These are phyloP conservation scores for Aegypius monachus DNA, from an alignment of 2,113 vertebrate genomes.

Conservation along the genomic window DNA sequence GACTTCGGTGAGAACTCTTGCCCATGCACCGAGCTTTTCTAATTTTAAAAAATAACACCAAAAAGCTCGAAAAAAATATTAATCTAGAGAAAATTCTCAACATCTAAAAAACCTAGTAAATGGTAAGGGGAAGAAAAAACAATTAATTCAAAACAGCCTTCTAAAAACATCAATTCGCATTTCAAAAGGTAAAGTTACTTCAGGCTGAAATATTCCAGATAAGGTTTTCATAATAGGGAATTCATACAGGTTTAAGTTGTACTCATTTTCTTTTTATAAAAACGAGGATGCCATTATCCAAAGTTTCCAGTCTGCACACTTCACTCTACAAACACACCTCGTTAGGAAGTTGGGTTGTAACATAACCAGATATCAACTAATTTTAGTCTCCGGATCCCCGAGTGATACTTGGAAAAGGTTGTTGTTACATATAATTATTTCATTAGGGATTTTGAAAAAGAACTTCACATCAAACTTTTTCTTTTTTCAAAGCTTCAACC, in stretches of 20 bases:
- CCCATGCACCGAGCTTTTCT: not conserved
- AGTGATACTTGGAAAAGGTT: not conserved
- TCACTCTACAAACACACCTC: not conserved
- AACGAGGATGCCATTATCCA: not conserved
- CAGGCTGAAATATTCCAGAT: not conserved
- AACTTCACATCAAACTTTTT: not conserved
- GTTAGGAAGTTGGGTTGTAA: not conserved
- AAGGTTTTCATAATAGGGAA: not conserved
- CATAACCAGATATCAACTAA: not conserved
- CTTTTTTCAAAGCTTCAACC: not conserved
- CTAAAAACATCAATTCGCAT: not conserved
- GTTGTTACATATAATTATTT: not conserved
- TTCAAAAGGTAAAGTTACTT: not conserved
- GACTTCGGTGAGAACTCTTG: not conserved
- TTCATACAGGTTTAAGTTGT: not conserved
- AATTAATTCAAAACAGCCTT: not conserved
- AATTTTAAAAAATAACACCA: not conserved
- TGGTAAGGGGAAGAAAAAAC: not conserved
- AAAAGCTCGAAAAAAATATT: not conserved
- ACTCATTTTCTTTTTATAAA: not conserved
- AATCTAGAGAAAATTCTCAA: not conserved
- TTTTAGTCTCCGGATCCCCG: not conserved
- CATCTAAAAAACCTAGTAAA: not conserved
- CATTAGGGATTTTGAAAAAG: not conserved
- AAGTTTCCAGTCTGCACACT: not conserved